Percentiles rank a stretch among this genome's conserved stretches.
Evolutionary conservation across 2,797 vertebrate species (phyloP).

Genomic region (Yasuhikotakia modesta): DNA sequence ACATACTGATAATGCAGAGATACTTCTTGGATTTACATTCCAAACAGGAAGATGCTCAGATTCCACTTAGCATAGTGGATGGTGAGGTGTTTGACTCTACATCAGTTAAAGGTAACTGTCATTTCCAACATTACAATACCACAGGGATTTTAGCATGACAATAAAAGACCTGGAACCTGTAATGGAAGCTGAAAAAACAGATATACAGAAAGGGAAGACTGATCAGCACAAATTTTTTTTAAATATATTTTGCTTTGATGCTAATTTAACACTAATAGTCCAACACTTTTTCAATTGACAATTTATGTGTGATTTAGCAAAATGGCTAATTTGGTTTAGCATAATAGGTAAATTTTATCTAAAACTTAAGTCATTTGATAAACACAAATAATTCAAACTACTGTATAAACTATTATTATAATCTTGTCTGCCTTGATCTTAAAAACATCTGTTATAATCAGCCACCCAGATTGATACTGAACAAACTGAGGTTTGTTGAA

Average conservation of each 20-base stretch:
- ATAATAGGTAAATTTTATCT: neutral
- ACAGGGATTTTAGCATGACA: slow-evolving; percentile 4
- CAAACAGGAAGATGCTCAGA: slow-evolving; percentile 67
- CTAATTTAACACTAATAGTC: no score
- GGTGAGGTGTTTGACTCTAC: slow-evolving; percentile 49
- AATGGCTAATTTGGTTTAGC: neutral
- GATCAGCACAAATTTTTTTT: no score
- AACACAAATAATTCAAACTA: no score
- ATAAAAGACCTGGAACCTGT: slow-evolving; percentile 30
- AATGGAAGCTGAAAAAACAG: slow-evolving; percentile 43
- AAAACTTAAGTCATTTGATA: neutral
- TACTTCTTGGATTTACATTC: slow-evolving; percentile 64
- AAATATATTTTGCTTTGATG: no score
- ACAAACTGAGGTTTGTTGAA: neutral
- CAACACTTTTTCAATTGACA: neutral
- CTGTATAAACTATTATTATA: no score
- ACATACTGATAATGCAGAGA: slow-evolving; percentile 57
- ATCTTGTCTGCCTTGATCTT: neutral
- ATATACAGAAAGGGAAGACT: slow-evolving; percentile 3
- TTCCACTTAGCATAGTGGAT: slow-evolving; percentile 70
- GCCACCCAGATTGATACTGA: slow-evolving; percentile 14
- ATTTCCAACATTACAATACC: neutral
- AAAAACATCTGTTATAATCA: neutral
- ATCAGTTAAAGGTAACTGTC: slow-evolving; percentile 67
- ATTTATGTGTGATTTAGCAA: no score